Conservation (phyloP, 2,113 vertebrate species). For the Ariopsis seemanni region DNA sequence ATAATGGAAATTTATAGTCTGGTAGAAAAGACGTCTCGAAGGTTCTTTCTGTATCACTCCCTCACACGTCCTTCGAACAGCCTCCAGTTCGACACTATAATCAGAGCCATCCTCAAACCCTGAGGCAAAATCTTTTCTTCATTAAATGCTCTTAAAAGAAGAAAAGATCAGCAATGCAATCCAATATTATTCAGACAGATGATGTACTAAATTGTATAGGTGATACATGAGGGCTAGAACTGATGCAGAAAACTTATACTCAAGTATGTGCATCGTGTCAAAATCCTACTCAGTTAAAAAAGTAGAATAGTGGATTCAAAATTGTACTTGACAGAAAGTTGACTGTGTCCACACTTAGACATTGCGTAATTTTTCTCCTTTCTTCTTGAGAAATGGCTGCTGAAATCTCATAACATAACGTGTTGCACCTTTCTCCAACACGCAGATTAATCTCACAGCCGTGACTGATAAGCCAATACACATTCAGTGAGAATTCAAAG, state of each 20-base stretch:
- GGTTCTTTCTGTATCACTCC: slow-evolving; percentile 3
- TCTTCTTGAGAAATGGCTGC: not conserved
- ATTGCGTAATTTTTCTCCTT: not conserved
- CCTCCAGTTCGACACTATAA: not conserved
- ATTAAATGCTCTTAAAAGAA: not conserved
- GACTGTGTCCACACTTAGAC: not conserved
- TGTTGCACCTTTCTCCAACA: not conserved
- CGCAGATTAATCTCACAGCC: not conserved
- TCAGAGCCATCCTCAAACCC: not conserved
- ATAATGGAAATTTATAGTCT: slow-evolving; percentile 30
- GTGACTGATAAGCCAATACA: not conserved
- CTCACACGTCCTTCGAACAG: not conserved
- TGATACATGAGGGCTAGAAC: not conserved
- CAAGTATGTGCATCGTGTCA: not conserved
- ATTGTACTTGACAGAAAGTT: not conserved
- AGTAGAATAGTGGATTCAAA: not conserved
- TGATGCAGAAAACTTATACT: not conserved
- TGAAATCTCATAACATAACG: not conserved
- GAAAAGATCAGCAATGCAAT: not conserved
- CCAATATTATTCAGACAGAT: not conserved
- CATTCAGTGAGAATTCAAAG: not conserved
- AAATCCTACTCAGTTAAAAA: not conserved
- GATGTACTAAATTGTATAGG: not conserved
- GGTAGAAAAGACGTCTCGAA: not conserved
- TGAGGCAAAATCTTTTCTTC: not conserved